Evolutionary conservation across 2,797 vertebrate genomes (phyloP), one percentile per base, ranked within the genome.

Genomic region (Corythornis leucogaster): DNA sequence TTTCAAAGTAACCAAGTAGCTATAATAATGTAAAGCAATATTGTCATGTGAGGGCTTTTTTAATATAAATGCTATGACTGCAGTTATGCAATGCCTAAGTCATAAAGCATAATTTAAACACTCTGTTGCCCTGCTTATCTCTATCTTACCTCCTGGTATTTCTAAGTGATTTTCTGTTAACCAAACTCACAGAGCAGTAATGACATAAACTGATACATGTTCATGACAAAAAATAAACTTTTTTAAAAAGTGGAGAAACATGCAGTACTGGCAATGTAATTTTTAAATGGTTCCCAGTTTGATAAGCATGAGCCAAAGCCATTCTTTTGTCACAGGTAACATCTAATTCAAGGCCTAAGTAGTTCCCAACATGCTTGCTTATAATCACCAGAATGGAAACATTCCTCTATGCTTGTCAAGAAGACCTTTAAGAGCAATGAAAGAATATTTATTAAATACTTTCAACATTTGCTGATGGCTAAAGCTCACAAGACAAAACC

Each of bases 181-280:
- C 16, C 64, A 74, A 57, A 70, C 71, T 91, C 80, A 86, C 85
- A 85, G 51, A 84, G 64, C 69, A 86, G 77, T 89, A 88, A 91
- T 81, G 79, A 35, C 55, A 81, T 88, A 48, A 89, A 46, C 57
- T 9, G 2, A 83, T 38, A 48, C 18, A n/a, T 4, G 22, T 28
- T 61, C 55, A 46, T 1, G 8, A 79, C 43, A 78, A 14, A 58
- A 46, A 43, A 28, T 70, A 76, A 82, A 40, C 38, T 40, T 40
- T 40, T 40, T 40, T 40, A 40, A 89, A 33, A 87, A 30, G 33
- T 68, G 38, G 90, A 92, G 48, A 87, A 92, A 33, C 31, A 92
- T 12, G 21, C 0, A 83, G 26, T 24, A 33, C 55, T 28, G 30
- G 30, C 42, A 94, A 70, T 61, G 82, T 33, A 2, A 59, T 48